Percentiles rank a stretch among this genome's conserved stretches.
These are phyloP conservation scores for Acrobeloides nanus DNA, from an alignment of 2,888 invertebrate genomes.

Conservation along the genomic window DNA sequence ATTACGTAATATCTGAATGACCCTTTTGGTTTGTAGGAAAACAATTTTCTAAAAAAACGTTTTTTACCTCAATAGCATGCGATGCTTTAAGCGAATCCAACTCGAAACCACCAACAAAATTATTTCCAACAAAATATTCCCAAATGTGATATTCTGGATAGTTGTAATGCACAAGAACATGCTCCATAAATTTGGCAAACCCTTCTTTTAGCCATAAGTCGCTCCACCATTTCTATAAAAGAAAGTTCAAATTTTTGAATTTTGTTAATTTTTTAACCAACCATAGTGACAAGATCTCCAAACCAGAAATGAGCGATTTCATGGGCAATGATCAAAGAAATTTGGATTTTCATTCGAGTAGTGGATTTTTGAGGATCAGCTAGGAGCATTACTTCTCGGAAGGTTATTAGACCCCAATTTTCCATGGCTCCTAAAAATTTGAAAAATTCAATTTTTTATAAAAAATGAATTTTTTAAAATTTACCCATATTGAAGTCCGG, in stretches of 20 bases:
- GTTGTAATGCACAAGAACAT: constrained; percentile 79
- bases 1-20: too few species aligned
- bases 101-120: constrained; percentile 70
- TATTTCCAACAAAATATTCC: constrained; percentile 88
- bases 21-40: too few species aligned
- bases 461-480: not conserved
- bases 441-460: too few species aligned
- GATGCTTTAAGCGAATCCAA: constrained; percentile 73
- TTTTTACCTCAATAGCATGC: constrained; percentile 85
- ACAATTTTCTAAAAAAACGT: too few species aligned
- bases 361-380: constrained; percentile 85
- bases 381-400: constrained; percentile 59
- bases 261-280: constrained; percentile 26
- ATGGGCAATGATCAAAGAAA: constrained; percentile 74
- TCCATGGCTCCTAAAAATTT: constrained; percentile 55
- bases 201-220: constrained; percentile 29
- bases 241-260: not conserved
- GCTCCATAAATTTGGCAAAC: constrained; percentile 73
- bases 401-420: constrained; percentile 93
- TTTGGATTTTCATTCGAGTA: constrained; percentile 65
- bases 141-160: constrained; percentile 94
- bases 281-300: constrained; percentile 92
- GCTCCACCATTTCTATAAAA: constrained; percentile 49
- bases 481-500: constrained; percentile 60
- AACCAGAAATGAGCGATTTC: constrained; percentile 97